These are phyloP conservation scores for Erebia aethiops DNA, from an alignment of 2,888 invertebrate genomes.

Conservation along the genomic window DNA sequence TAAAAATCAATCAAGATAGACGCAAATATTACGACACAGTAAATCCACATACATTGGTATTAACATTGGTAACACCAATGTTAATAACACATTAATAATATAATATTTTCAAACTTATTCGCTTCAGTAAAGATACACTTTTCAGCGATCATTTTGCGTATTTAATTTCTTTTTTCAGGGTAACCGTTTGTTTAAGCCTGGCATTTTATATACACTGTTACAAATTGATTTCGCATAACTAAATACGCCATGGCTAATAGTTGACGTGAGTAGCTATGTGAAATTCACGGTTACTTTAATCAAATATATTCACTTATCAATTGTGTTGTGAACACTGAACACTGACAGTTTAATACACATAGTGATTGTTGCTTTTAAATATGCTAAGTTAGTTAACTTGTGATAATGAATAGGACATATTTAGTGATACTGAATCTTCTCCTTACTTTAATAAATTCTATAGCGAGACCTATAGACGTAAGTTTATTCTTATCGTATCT, in stretches of 20 bases:
- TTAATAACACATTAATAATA: too few species aligned
- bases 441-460: conserved; percentile 12
- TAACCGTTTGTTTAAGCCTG: conserved; percentile 11
- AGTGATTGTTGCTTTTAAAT: neutral
- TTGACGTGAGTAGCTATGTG: neutral
- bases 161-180: neutral
- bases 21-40: conserved; percentile 5
- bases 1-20: conserved; percentile 35
- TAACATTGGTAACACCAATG: too few species aligned
- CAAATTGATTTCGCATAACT: conserved; percentile 14
- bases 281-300: conserved; percentile 4
- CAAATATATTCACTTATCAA: neutral
- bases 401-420: conserved; percentile 28
- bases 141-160: too few species aligned
- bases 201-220: conserved; percentile 16
- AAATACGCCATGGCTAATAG: neutral
- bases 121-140: neutral
- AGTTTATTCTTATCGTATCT: conserved; percentile 9
- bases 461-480: conserved; percentile 21
- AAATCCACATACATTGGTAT: neutral
- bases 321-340: neutral
- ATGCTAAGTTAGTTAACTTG: conserved; percentile 13
- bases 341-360: neutral
- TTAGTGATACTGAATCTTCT: conserved; percentile 23
- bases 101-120: conserved; percentile 11